Evolutionary conservation across 2,113 vertebrate species (phyloP).

Genomic region (Centropus bengalensis): DNA sequence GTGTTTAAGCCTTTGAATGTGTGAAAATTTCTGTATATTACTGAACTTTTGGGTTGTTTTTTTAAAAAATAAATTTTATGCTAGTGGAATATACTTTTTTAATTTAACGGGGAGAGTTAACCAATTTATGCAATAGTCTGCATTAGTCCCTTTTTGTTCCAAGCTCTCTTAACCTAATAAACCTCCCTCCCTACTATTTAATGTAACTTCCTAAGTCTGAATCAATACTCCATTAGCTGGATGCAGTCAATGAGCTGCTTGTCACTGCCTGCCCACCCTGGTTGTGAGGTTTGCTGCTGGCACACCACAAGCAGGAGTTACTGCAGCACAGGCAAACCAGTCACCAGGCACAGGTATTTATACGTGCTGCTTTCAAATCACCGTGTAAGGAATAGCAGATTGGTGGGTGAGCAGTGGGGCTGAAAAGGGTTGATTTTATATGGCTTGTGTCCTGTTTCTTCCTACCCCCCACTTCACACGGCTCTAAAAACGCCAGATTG

Average conservation of each 20-base stretch:
- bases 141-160: background rate
- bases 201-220: background rate
- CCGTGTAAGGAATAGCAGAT: background rate
- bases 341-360: background rate
- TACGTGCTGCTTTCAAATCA: rapidly evolving
- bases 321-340: background rate
- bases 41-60: rapidly evolving
- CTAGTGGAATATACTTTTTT: background rate
- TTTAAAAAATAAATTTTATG: background rate
- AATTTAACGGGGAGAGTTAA: background rate
- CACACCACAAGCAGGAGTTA: background rate
- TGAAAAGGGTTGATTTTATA: too few relatives aligned
- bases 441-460: too few relatives aligned
- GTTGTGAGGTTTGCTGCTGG: background rate
- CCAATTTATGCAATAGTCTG: background rate
- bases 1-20: background rate
- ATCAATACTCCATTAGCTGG: slow-evolving; percentile 46
- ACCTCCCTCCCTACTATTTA: slow-evolving; percentile 1
- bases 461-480: too few relatives aligned
- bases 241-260: background rate
- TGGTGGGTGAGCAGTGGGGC: too few relatives aligned
- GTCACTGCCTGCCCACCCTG: background rate
- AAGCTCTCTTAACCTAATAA: background rate
- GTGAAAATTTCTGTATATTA: background rate
- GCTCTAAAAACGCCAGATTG: background rate